phyloP scores from a whole-genome alignment of 2,113 vertebrate genomes.

The Brachyistius frenatus region DNA sequence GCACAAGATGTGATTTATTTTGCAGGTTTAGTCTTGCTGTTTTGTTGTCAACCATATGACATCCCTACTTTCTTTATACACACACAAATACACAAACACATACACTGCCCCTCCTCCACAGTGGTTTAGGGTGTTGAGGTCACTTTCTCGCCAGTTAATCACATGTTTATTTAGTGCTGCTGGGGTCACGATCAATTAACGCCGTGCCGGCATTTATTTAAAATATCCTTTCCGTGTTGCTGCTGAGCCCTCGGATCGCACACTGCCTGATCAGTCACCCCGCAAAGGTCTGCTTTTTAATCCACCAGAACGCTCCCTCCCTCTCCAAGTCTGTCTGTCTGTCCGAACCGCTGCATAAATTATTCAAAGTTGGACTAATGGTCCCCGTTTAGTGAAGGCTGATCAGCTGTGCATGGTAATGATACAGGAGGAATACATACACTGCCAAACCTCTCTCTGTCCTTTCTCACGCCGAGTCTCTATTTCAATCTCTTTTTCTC shows the following conservation, averaged over 20 bases:
- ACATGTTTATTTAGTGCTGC: conserved; percentile 84
- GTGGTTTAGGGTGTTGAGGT: conserved; percentile 65
- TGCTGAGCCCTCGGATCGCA: conserved; percentile 61
- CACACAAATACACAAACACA: conserved; percentile 28
- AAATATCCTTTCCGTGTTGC: conserved; percentile 79
- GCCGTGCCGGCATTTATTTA: conserved; percentile 74
- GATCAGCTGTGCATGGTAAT: conserved; percentile 74
- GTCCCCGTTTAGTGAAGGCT: conserved; percentile 74
- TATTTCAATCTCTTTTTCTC: conserved; percentile 44
- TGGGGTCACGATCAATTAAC: conserved; percentile 81
- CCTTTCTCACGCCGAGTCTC: conserved; percentile 39
- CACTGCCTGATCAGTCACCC: conserved; percentile 75
- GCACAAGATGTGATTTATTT: background rate
- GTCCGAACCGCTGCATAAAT: conserved; percentile 74
- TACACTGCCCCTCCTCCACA: conserved; percentile 52
- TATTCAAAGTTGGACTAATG: conserved; percentile 82
- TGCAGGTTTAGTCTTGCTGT: background rate
- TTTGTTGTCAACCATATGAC: conserved; percentile 28
- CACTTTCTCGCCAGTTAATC: conserved; percentile 78
- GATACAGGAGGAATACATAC: conserved; percentile 57
- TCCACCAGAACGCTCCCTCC: conserved; percentile 56
- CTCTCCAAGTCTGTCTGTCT: conserved; percentile 58
- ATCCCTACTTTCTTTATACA: conserved; percentile 19
- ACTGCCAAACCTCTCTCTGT: conserved; percentile 43
- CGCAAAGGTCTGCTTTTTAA: conserved; percentile 77